phyloP scores from a whole-genome alignment of 2,888 invertebrate species.

The Agrilus cyanescens region DNA sequence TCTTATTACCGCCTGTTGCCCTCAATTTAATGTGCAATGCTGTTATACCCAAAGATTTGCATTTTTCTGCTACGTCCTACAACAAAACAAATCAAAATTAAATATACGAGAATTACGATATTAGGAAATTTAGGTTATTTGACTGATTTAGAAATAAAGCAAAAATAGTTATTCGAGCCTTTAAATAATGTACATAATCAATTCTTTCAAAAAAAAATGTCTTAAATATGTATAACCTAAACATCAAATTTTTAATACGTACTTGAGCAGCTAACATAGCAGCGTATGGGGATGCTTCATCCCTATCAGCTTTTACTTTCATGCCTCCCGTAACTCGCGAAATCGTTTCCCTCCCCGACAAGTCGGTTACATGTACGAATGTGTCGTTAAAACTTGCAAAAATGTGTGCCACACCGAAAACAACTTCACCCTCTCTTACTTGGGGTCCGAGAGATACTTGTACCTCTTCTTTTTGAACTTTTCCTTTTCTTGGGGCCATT shows the following conservation, averaged over 20 bases:
- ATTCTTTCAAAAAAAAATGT: too few species aligned
- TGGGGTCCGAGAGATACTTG: slow-evolving; percentile 93
- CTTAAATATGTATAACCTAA: too few species aligned
- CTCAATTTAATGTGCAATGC: slow-evolving; percentile 96
- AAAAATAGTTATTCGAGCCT: too few species aligned
- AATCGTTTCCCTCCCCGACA: slow-evolving; percentile 93
- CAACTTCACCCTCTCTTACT: slow-evolving; percentile 92
- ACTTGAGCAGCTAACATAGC: slow-evolving; percentile 99
- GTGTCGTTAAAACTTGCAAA: slow-evolving; percentile 99
- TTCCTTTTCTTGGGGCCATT: slow-evolving; percentile 98
- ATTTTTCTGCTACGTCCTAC: slow-evolving; percentile 97
- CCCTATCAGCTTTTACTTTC: slow-evolving; percentile 99
- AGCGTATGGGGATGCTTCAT: slow-evolving; percentile 99
- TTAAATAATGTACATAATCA: too few species aligned
- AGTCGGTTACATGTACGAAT: slow-evolving; percentile 98
- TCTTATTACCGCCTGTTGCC: slow-evolving; percentile 97
- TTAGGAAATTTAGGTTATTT: too few species aligned
- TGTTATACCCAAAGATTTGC: slow-evolving; percentile 92
- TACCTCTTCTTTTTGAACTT: slow-evolving; percentile 92
- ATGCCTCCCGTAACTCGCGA: slow-evolving; percentile 95
- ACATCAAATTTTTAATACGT: slow-evolving; percentile 17
- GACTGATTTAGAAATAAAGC: too few species aligned
- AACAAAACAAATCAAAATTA: too few species aligned
- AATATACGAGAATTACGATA: too few species aligned
- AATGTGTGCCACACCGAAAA: slow-evolving; percentile 98